A percentile compares a stretch with the other conserved stretches of the same genome.
These are phyloP conservation scores for Echinops telfairi DNA, from an alignment of 2,113 vertebrate species.

Conservation along the genomic window DNA sequence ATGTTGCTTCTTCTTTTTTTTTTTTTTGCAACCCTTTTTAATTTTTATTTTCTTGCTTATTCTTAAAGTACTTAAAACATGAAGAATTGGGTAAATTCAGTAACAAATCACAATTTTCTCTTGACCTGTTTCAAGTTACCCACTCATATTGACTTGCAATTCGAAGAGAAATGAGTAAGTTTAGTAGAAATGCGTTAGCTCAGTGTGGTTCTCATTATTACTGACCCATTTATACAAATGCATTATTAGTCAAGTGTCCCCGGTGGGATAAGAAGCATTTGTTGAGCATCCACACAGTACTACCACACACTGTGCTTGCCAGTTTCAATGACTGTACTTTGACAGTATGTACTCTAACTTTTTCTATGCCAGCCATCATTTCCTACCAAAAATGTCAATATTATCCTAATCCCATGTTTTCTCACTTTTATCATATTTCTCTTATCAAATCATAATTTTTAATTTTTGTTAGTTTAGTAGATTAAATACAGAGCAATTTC, in stretches of 20 bases:
- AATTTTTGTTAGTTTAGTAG: neutral
- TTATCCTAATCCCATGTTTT: neutral
- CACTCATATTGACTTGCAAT: neutral
- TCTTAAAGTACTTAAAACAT: neutral
- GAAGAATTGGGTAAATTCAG: neutral
- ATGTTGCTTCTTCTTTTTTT: no score
- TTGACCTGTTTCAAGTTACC: neutral
- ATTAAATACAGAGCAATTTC: constrained; percentile 1
- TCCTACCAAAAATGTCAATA: neutral
- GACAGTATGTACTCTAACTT: neutral
- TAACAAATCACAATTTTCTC: constrained; percentile 38
- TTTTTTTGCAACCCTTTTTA: no score
- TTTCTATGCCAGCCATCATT: neutral
- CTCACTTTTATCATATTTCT: neutral
- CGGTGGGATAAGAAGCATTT: neutral
- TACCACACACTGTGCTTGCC: neutral
- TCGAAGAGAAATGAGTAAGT: neutral
- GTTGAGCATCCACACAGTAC: neutral
- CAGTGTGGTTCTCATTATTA: neutral
- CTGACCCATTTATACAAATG: neutral
- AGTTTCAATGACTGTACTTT: neutral
- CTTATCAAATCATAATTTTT: neutral
- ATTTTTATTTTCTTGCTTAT: neutral
- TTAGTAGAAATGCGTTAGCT: neutral
- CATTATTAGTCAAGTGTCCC: neutral